Evolutionary conservation across 23 tunicate genomes (phyloP), one percentile per base, ranked within the genome.

Genomic region (Trididemnum miniatum): DNA sequence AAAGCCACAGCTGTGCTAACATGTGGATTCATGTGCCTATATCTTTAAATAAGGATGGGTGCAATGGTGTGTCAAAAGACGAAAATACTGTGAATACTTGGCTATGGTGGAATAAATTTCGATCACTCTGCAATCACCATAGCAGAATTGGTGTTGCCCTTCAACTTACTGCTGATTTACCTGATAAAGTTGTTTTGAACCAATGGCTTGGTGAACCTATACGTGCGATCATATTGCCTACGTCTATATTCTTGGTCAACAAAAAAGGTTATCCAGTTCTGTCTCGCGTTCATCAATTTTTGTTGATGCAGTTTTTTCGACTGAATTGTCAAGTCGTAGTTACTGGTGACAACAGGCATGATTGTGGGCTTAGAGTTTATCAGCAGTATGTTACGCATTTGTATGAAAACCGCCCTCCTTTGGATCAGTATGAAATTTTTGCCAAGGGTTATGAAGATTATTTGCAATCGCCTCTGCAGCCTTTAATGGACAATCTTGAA

Each of bases 201-300:
- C 90, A 95, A 65, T 95, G 96, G 96, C 69, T 87, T 4, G 99
- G 99, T 9, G 99, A 95, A 73, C 99, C 99, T 22, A 54, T 95
- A 24, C 79, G 87, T 26, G 79, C 80, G 1, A 79, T 95, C 1
- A n/a, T 86, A 60, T 28, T 95, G 0, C 83, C 84, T 2, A 86
- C 91, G 20, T 79, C 88, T 26, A 35, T 86, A 9, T 95, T 89
- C 73, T 35, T 87, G 31, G 44, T 72, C 29, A 95, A 95, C 74
- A 78, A 83, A 87, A 90, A 89, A 83, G 99, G 99, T 23, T 95
- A 31, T 84, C 99, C 99, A 27, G 96, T 89, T 20, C 74, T 95
- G 50, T 83, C 96, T 22, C 66, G 86, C 37, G 83, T 89, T 31
- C 99, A 95, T 87, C 99, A 95, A 66, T 25, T 31, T 20, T 63